phyloP scores from a whole-genome alignment of 2,888 invertebrate genomes.

The Stramonita haemastoma region DNA sequence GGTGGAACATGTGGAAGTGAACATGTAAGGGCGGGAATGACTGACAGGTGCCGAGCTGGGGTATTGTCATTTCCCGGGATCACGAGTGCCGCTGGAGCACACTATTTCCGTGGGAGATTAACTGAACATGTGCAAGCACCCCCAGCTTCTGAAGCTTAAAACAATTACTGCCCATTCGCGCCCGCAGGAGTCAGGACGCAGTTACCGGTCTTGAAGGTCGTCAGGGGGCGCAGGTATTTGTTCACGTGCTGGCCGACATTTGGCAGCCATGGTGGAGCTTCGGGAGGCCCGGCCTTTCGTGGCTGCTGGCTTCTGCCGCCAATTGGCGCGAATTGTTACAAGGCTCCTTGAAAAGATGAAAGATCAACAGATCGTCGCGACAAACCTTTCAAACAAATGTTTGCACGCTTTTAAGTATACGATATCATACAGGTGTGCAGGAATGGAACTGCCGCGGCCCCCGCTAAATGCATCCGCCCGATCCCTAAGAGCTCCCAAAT shows the following conservation, averaged over 20 bases:
- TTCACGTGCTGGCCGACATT: slow-evolving; percentile 49
- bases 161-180: slow-evolving; percentile 50
- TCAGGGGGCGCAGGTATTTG: slow-evolving; percentile 50
- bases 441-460: background rate
- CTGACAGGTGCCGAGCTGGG: slow-evolving; percentile 24
- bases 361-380: slow-evolving; percentile 43
- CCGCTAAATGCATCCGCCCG: slow-evolving; percentile 25
- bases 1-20: slow-evolving; percentile 31
- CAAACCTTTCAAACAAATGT: slow-evolving; percentile 49
- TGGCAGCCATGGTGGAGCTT: slow-evolving; percentile 27
- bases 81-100: slow-evolving; percentile 38
- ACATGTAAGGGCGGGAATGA: slow-evolving; percentile 18
- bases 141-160: slow-evolving; percentile 45
- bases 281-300: slow-evolving; percentile 7
- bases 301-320: slow-evolving; percentile 26
- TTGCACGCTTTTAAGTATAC: slow-evolving; percentile 48
- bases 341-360: slow-evolving; percentile 46
- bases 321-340: slow-evolving; percentile 45
- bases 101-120: slow-evolving; percentile 50
- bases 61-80: slow-evolving; percentile 37
- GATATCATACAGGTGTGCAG: slow-evolving; percentile 41
- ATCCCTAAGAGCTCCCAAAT: slow-evolving; percentile 23
- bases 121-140: slow-evolving; percentile 45
- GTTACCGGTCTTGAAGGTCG: slow-evolving; percentile 49
- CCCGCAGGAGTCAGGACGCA: slow-evolving; percentile 44